A percentile compares a stretch with the other conserved stretches of the same genome.
Evolutionary conservation across 2,113 vertebrate species (phyloP).

Genomic region (Oncorhynchus nerka): DNA sequence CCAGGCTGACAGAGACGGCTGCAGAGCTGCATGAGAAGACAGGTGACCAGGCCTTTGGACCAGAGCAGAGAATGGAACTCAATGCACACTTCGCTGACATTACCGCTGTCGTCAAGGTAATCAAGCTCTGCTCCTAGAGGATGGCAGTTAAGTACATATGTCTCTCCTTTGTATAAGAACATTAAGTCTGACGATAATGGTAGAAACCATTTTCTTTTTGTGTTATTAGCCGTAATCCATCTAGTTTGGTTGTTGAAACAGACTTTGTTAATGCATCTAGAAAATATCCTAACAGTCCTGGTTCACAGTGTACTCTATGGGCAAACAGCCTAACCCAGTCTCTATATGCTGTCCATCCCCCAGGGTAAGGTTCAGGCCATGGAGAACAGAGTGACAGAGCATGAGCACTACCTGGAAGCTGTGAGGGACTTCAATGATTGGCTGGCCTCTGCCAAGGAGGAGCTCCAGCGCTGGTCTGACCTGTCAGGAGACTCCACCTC

Average conservation of each 20-base stretch:
- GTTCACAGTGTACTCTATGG: neutral
- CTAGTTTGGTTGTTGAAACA: neutral
- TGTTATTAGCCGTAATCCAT: neutral
- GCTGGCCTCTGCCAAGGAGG: constrained; percentile 94
- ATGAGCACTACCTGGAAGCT: constrained; percentile 87
- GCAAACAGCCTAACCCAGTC: neutral
- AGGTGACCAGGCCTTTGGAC: constrained; percentile 79
- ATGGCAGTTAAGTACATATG: neutral
- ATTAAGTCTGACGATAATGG: too few relatives aligned
- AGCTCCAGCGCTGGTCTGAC: constrained; percentile 95
- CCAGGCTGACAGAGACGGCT: constrained; percentile 76
- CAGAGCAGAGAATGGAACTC: constrained; percentile 80
- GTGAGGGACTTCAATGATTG: constrained; percentile 94
- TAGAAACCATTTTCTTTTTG: neutral
- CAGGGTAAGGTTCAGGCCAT: constrained; percentile 91
- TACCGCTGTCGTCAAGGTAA: constrained; percentile 87
- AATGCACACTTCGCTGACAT: constrained; percentile 87
- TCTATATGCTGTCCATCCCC: constrained; percentile 10
- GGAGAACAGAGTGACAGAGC: constrained; percentile 88
- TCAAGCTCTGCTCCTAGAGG: neutral
- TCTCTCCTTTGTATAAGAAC: neutral
- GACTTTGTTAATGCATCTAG: too few relatives aligned
- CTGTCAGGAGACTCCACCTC: constrained; percentile 84
- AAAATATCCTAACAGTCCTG: too few relatives aligned
- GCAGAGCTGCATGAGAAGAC: constrained; percentile 87